Percentiles rank a stretch among this genome's conserved stretches.
Conservation (phyloP, 2,888 invertebrate species). For the Sialis fuliginosa region DNA sequence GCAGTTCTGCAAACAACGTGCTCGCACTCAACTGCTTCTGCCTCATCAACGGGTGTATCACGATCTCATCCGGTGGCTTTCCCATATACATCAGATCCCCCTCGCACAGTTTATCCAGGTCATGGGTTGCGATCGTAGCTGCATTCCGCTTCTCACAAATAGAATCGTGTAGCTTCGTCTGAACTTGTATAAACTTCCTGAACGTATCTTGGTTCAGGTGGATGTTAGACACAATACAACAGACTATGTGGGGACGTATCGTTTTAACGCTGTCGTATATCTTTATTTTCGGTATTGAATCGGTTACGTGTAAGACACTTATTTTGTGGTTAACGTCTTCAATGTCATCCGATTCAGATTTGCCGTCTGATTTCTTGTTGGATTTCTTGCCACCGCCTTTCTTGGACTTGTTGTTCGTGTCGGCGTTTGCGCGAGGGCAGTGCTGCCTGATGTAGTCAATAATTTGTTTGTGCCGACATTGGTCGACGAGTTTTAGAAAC, state of each 20-base stretch:
- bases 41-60: slow-evolving; percentile 47
- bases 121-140: slow-evolving; percentile 75
- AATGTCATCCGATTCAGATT: slow-evolving; percentile 11
- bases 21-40: slow-evolving; percentile 41
- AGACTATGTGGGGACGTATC: slow-evolving; percentile 52
- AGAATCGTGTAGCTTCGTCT: slow-evolving; percentile 58
- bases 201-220: slow-evolving; percentile 42
- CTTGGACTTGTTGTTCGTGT: slow-evolving; percentile 16
- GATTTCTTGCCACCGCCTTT: slow-evolving; percentile 20
- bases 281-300: slow-evolving; percentile 30
- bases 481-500: slow-evolving; percentile 54
- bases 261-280: slow-evolving; percentile 35
- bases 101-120: slow-evolving; percentile 39
- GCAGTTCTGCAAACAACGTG: slow-evolving; percentile 47
- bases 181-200: slow-evolving; percentile 61
- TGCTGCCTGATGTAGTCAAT: slow-evolving; percentile 58
- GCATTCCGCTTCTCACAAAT: slow-evolving; percentile 60
- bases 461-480: slow-evolving; percentile 56
- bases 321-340: slow-evolving; percentile 20
- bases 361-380: slow-evolving; percentile 18
- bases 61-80: slow-evolving; percentile 38
- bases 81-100: slow-evolving; percentile 51
- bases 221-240: slow-evolving; percentile 49
- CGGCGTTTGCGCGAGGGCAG: slow-evolving; percentile 27
- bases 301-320: slow-evolving; percentile 19